Evolutionary conservation across 1,140 invertebrate genomes (phyloP), one percentile per base, ranked within the genome.

Genomic region (Drosophila pseudoananassae): DNA sequence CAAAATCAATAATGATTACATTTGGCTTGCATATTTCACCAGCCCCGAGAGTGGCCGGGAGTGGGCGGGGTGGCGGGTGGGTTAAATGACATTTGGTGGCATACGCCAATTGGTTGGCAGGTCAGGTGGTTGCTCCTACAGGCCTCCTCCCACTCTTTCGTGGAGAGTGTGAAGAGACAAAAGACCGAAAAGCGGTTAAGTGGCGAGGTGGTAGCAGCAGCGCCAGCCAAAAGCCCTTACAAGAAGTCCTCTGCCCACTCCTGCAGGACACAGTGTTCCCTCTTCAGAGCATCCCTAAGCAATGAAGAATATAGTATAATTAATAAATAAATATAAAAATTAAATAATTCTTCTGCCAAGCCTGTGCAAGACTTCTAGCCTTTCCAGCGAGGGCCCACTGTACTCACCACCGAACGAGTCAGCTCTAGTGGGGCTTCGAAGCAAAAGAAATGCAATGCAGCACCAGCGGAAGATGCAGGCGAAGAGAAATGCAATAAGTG

Each of bases 1-100:
- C 75, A 88, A 88, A 88, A 88, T 88, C 83, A 88, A 88, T 88
- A 88, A 88, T 88, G 83, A 88, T 88, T 88, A 88, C 83, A 88
- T 88, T 88, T 88, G 60, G 72, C 78, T 83, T 88, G 84, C 83
- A 88, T 88, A 88, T 88, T 83, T 88, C 75, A 87, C 78, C 83
- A 82, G 71, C 75, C 69, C 43, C 47, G 36, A 20, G 51, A 29
- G 40, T n/a, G 20, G 36, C 25, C 36, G 20, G 23, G 31, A 60
- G 47, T 40, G 72, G 61, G 33, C 17, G 33, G 71, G 49, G 31
- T 65, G 52, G 25, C 25, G 50, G 56, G 69, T 53, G 69, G 70
- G 46, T 65, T 78, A 82, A 87, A 83, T 87, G 79, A 88, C 83
- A 88, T 87, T 87, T 83, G 78, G 54, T 57, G 51, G 76, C 56